phyloP scores from a whole-genome alignment of 2,888 invertebrate species.

The Syrphus vitripennis region DNA sequence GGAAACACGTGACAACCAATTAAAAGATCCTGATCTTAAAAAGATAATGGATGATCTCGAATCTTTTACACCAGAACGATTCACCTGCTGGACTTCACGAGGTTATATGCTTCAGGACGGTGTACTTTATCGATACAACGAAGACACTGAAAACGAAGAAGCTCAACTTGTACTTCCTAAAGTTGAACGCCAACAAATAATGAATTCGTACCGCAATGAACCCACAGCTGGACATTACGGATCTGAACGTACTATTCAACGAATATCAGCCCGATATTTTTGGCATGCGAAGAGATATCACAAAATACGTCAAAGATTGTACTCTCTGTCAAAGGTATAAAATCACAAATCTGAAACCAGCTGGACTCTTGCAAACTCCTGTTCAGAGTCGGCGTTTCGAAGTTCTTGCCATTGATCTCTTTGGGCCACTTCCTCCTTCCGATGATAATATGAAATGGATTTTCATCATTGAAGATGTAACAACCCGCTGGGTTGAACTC shows the following conservation, averaged over 20 bases:
- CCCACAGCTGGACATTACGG: conserved; percentile 13
- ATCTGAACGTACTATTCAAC: neutral
- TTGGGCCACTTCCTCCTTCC: conserved; percentile 24
- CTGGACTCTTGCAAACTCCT: conserved; percentile 55
- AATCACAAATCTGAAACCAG: conserved; percentile 56
- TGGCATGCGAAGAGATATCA: conserved; percentile 61
- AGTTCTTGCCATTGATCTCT: conserved; percentile 39
- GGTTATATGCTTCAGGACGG: too few species aligned
- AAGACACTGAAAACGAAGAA: too few species aligned
- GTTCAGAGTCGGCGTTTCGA: conserved; percentile 63
- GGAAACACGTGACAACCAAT: conserved; percentile 45
- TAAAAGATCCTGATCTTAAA: conserved; percentile 64
- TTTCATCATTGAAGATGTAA: conserved; percentile 58
- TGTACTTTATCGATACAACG: too few species aligned
- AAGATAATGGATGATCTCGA: neutral
- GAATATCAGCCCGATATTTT: conserved; percentile 17
- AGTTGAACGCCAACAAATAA: too few species aligned
- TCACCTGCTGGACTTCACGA: neutral
- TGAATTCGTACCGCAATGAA: too few species aligned
- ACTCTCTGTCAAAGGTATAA: conserved; percentile 48
- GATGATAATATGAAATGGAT: conserved; percentile 72
- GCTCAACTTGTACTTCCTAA: too few species aligned
- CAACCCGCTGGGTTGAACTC: conserved; percentile 73
- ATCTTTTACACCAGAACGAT: neutral
- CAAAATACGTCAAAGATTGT: neutral